Evolutionary conservation across 1,140 invertebrate genomes (phyloP).

Genomic region (Bombus haemorrhoidalis): DNA sequence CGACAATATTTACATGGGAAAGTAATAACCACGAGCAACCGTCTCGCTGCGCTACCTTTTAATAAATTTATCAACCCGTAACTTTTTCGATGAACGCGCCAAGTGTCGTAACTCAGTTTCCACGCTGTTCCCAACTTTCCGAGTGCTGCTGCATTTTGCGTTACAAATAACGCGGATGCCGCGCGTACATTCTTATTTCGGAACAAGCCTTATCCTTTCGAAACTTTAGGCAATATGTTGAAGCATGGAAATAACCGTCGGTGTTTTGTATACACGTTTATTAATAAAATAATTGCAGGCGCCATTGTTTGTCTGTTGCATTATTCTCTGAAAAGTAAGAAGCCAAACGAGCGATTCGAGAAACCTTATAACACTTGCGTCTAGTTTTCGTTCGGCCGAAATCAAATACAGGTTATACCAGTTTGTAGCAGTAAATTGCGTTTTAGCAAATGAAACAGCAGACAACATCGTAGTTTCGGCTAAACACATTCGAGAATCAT

Average conservation of each 20-base stretch:
- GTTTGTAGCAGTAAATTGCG: neutral
- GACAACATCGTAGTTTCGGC: neutral
- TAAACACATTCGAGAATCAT: neutral
- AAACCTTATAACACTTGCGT: too few relatives aligned
- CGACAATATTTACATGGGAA: neutral
- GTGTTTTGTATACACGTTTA: too few relatives aligned
- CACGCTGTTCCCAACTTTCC: conserved; percentile 10
- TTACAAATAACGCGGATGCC: neutral
- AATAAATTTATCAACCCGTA: conserved; percentile 39
- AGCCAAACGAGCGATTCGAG: too few relatives aligned
- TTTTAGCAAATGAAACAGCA: neutral
- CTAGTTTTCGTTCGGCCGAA: too few relatives aligned
- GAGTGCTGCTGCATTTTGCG: neutral
- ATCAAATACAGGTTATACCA: too few relatives aligned
- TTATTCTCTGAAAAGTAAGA: too few relatives aligned
- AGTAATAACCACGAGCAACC: conserved; percentile 28
- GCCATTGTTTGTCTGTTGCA: too few relatives aligned
- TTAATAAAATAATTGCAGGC: too few relatives aligned
- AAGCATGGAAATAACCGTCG: too few relatives aligned
- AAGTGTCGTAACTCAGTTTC: conserved; percentile 29
- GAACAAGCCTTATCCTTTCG: neutral
- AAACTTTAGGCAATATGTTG: neutral
- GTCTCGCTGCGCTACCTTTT: conserved; percentile 8
- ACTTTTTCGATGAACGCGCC: conserved; percentile 12
- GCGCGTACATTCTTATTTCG: conserved; percentile 13